A percentile compares a stretch with the other conserved stretches of the same genome.
phyloP scores from a whole-genome alignment of 1,140 invertebrate species.

The Cyclargus thomasi region DNA sequence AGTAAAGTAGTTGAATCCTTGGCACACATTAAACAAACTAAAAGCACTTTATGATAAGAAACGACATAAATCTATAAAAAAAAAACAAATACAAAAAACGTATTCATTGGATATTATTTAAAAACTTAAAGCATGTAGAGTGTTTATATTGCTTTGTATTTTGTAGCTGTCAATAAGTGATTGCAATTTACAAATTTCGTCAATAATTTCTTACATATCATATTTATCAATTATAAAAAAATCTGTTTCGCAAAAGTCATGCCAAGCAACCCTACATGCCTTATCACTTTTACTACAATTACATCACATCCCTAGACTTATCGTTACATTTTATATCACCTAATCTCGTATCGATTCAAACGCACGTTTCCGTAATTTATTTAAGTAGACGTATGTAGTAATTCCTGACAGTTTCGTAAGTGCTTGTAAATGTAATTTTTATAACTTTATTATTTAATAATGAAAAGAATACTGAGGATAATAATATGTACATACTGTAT shows the following conservation, averaged over 20 bases:
- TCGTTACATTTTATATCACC: background rate
- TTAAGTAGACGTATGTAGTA: slow-evolving; percentile 35
- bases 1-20: too few species aligned
- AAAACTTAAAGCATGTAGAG: too few species aligned
- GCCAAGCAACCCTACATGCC: background rate
- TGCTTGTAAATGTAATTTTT: slow-evolving; percentile 4
- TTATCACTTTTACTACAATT: slow-evolving; percentile 22
- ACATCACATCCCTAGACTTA: slow-evolving; percentile 9
- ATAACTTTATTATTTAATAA: background rate
- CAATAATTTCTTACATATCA: background rate
- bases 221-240: background rate
- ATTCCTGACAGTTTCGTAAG: slow-evolving; percentile 14
- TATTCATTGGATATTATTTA: too few species aligned
- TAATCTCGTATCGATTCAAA: slow-evolving; percentile 4
- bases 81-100: too few species aligned
- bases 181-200: too few species aligned
- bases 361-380: slow-evolving; percentile 16
- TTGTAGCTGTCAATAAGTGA: too few species aligned
- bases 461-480: slow-evolving; percentile 22
- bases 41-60: too few species aligned
- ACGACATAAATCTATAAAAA: too few species aligned
- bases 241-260: background rate
- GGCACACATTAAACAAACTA: too few species aligned
- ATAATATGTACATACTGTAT: slow-evolving; percentile 22
- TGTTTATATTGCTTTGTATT: too few species aligned